Percentiles rank a stretch among this genome's conserved stretches.
Conservation (phyloP, 2,797 vertebrate species). For the Salarias fasciatus region DNA sequence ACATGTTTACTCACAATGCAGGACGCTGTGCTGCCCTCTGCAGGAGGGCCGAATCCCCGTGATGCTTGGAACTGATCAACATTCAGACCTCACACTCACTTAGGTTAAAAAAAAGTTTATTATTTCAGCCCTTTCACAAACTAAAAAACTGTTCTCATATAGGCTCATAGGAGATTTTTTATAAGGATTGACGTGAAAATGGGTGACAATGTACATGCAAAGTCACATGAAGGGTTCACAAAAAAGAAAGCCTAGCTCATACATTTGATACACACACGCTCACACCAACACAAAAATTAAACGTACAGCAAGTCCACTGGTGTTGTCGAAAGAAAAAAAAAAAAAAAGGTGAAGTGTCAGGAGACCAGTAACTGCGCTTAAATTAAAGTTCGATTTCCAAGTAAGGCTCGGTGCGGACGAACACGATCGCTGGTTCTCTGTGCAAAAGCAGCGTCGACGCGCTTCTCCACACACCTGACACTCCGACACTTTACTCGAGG, state of each 20-base stretch:
- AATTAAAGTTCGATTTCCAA: no score
- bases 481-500: constrained; percentile 75
- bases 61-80: constrained; percentile 27
- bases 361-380: no score
- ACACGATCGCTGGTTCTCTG: constrained; percentile 8
- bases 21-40: constrained; percentile 61
- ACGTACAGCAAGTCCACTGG: background rate
- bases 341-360: no score
- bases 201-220: background rate
- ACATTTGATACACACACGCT: background rate
- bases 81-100: constrained; percentile 34
- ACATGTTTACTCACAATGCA: constrained; percentile 1
- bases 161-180: background rate
- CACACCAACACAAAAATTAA: constrained; percentile 16
- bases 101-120: constrained; percentile 63
- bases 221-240: background rate
- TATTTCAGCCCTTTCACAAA: constrained; percentile 39
- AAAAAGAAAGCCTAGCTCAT: background rate
- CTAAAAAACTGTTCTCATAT: constrained; percentile 10
- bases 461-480: background rate
- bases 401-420: no score
- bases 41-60: constrained; percentile 46
- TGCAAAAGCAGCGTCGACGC: background rate
- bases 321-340: constrained; percentile 7
- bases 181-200: background rate